Base-by-base conservation (phyloP, 2,113 vertebrate genomes). In the Petromus typicus region DNA sequence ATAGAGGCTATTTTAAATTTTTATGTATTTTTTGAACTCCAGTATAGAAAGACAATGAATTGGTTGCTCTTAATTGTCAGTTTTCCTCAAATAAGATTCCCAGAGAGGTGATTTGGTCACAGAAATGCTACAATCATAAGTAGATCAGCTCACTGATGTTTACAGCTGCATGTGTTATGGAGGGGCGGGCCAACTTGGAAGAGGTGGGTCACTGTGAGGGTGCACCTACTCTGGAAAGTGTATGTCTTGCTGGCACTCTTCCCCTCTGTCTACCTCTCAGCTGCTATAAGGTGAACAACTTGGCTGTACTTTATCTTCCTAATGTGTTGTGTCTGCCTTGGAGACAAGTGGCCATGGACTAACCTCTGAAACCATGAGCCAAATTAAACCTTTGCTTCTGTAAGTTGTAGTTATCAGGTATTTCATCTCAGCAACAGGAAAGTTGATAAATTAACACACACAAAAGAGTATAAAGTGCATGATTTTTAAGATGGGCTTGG, bases 401-500 rank as follows among this genome's bases (percentile, higher is more conserved):
- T 54, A 78, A 34, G 9, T 54, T 45, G 43, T 14, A 48, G 14
- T 12, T 30, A 32, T 48, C 17, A 78, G 32, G 9, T 34, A 4
- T 34, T 54, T 54, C 23, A 25, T 54, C 30, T 54, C 27, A 22
- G 75, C 8, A 75, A 22, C 4, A 34, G 17, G 32, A 32, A 76
- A 78, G 17, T 5, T n/a, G 48, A 51, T 34, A 7, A 78, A n/a
- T 34, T 20, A 93, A 79, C 30, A 84, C 22, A 51, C 14, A 76
- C 2, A 82, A 57, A 87, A 67, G 34, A 82, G 56, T 6, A 2
- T 37, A 73, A 40, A 92, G 43, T 89, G 2, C 25, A 54, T 89
- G 16, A 48, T 94, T 95, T 92, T 32, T 86, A 95, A 79, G 64
- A 86, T 59, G 20, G 17, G 67, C 79, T 81, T 82, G 84, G n/a